Evolutionary conservation across 2,797 vertebrate species (phyloP), one percentile per base, ranked within the genome.

Genomic region (Artibeus lituratus): DNA sequence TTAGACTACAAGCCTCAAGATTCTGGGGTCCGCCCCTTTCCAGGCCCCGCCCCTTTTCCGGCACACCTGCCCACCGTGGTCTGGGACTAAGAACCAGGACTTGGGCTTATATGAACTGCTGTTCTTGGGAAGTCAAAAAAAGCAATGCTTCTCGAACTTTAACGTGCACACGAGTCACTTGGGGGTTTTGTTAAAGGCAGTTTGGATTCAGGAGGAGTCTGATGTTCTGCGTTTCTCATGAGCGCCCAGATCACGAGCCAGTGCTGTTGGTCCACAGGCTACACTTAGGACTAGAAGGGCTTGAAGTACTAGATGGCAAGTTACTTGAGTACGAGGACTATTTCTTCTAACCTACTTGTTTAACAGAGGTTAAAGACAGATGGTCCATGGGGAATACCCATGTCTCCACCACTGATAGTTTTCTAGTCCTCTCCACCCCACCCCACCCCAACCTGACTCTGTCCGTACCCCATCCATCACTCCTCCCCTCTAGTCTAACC

Each of bases 81-180:
- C 10, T 1, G 7, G 55, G 2, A 11, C 42, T 10, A 2, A 7
- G 51, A 42, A 14, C 18, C 5, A 1, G 0, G 3, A 14, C 32
- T 78, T 2, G 0, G 22, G 35, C 22, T 78, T 87, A 69, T 47
- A 12, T 2, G n/a, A 24, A 70, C 59, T 53, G 1, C 37, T 49
- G 24, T 62, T 4, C 7, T 65, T 35, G 37, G 4, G 65, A 29
- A 39, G 18, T 65, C 26, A 53, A 18, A 67, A n/a, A 82, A 80
- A 83, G 82, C 49, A 24, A 2, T 11, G 47, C 44, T 87, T 77
- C 57, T 55, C 47, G 62, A 65, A 62, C 15, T 62, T 44, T 14
- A 65, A 39, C 76, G 5, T 44, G 7, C 32, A 39, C 12, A 18
- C 15, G 7, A 26, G 24, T 81, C 39, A 32, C 59, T 35, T 26